Evolutionary conservation across 2,888 invertebrate species (phyloP).

Genomic region (Arctia plantaginis): DNA sequence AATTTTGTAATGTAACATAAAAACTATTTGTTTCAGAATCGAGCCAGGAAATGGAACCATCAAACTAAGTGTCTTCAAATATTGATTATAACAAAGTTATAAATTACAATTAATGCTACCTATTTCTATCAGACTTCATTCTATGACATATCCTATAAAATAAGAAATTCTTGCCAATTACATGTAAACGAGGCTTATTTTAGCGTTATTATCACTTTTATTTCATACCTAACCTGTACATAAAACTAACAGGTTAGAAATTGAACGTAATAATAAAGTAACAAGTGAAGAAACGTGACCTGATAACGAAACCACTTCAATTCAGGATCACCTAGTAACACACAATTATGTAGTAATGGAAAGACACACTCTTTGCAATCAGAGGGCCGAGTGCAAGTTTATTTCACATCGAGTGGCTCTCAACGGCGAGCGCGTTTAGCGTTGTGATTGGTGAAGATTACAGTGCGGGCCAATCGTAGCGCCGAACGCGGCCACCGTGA

Average conservation of each 20-base stretch:
- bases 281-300: neutral
- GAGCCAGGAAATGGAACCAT: conserved; percentile 64
- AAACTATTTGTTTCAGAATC: conserved; percentile 66
- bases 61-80: conserved; percentile 62
- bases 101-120: conserved; percentile 37
- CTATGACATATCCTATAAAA: conserved; percentile 69
- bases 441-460: no score
- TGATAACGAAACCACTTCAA: neutral
- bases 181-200: conserved; percentile 68
- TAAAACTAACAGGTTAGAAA: neutral
- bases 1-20: neutral
- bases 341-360: neutral
- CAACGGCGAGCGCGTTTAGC: no score
- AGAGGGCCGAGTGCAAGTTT: no score
- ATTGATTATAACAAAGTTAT: conserved; percentile 41
- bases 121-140: conserved; percentile 63
- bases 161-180: conserved; percentile 60
- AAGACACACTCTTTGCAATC: neutral
- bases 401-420: no score
- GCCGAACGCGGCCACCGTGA: no score
- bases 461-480: no score
- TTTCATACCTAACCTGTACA: conserved; percentile 40
- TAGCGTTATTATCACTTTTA: conserved; percentile 53
- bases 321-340: neutral
- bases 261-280: neutral